Evolutionary conservation across 2,888 invertebrate genomes (phyloP).

Genomic region (Leucophenga montana): DNA sequence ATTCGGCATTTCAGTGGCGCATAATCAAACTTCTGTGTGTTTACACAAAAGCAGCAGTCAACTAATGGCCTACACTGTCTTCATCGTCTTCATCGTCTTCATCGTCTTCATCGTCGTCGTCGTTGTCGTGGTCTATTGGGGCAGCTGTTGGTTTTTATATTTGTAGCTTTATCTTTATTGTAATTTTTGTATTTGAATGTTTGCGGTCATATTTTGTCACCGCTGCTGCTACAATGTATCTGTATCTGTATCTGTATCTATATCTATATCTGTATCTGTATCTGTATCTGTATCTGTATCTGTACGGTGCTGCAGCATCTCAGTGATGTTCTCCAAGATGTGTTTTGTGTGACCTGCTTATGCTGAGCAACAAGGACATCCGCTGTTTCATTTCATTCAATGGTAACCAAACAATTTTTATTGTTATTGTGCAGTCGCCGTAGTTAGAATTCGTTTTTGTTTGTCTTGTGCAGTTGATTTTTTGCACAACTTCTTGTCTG

Average conservation of each 20-base stretch:
- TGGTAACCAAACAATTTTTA: conserved; percentile 17
- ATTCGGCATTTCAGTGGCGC: not conserved
- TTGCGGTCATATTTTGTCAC: not conserved
- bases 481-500: conserved; percentile 29
- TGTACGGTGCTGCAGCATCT: no score
- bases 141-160: conserved; percentile 4
- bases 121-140: not conserved
- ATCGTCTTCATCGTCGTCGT: no score
- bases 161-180: conserved; percentile 22
- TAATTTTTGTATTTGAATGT: conserved; percentile 19
- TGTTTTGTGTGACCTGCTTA: not conserved
- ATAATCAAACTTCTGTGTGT: conserved; percentile 13
- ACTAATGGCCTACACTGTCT: not conserved
- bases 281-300: no score
- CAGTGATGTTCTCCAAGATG: no score
- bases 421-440: conserved; percentile 1
- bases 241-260: no score
- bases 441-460: not conserved
- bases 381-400: not conserved
- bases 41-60: not conserved
- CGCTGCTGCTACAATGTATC: no score
- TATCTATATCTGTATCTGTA: no score
- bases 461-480: conserved; percentile 11
- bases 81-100: no score
- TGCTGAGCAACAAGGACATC: not conserved